Evolutionary conservation across 2,888 invertebrate species (phyloP).

Genomic region (Prosopocoilus inquinatus): DNA sequence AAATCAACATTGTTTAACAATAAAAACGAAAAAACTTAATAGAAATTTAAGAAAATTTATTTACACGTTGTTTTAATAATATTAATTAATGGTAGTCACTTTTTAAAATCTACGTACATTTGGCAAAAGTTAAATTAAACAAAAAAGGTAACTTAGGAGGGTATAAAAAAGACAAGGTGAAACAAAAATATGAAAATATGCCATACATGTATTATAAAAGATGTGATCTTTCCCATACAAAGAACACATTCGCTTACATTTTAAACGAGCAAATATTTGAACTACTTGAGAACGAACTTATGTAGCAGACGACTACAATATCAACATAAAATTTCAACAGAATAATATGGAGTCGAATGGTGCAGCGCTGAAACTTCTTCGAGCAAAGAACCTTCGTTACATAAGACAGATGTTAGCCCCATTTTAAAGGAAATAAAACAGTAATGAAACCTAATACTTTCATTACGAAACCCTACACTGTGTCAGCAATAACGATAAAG

Average conservation of each 20-base stretch:
- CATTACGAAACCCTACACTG: constrained; percentile 8
- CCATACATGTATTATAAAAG: too few relatives aligned
- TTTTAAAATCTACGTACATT: too few relatives aligned
- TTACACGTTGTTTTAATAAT: too few relatives aligned
- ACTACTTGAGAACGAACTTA: constrained; percentile 5
- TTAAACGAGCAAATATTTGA: constrained; percentile 5
- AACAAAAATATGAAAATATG: too few relatives aligned
- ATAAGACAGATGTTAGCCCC: neutral
- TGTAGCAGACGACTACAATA: neutral
- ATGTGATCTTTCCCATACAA: neutral
- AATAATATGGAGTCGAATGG: neutral
- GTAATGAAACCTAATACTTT: constrained; percentile 3
- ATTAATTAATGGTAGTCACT: too few relatives aligned
- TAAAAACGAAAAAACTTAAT: too few relatives aligned
- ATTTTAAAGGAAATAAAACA: constrained; percentile 9
- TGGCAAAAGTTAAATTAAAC: too few relatives aligned
- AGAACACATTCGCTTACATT: neutral
- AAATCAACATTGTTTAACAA: too few relatives aligned
- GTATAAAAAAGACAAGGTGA: too few relatives aligned
- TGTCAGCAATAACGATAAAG: too few relatives aligned
- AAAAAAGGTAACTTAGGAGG: too few relatives aligned
- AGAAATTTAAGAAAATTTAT: too few relatives aligned
- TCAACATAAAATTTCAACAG: neutral
- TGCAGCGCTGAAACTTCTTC: neutral
- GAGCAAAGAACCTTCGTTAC: neutral